Base-by-base conservation (phyloP, 2,888 invertebrate genomes). In the Pseudococcus longispinus region DNA sequence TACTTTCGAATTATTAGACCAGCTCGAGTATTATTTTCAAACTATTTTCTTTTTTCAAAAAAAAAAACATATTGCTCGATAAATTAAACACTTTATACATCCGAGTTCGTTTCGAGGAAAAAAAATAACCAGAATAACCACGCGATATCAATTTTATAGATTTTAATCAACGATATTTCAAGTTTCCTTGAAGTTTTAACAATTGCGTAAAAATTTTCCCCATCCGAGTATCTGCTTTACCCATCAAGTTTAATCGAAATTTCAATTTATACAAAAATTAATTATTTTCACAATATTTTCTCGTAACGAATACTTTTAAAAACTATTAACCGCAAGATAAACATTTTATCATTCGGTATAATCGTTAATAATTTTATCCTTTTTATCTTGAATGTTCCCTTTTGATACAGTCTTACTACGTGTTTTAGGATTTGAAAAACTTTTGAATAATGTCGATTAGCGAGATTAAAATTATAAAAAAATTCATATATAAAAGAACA, bases 251-350 rank as follows among this genome's bases (percentile, higher is more conserved):
- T 42, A 42, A 80, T 80, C 37, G 23, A 80, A 42, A 42, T n/a
- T 42, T 42, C 42, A 80, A 80, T 80, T 80, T 80, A 42, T 80
- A 37, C 77, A 13, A 80, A 80, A 80, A 80, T 42, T 80, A 42
- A 80, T 80, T 80, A 80, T 80, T 80, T 80, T 29, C 26, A 80
- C 70, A 29, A 70, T 70, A 70, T 70, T 70, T 70, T 29, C 60
- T 60, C 29, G 42, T 42, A 23, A 80, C 9, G 77, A 37, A 80
- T 80, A 42, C 77, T 42, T 80, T 42, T 60, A 23, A 77, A 80
- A 42, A 80, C 77, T 80, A 80, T 80, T 80, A 80, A 80, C 77
- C n/a, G 18, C 32, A 80, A 80, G 77, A 80, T 80, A 37, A 70
- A 37, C 42, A 80, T 42, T 80, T 42, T 80, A 80, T 80, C 77